Conservation (phyloP, 2,888 invertebrate species). For the Scaptomyza cyrtandrae region DNA sequence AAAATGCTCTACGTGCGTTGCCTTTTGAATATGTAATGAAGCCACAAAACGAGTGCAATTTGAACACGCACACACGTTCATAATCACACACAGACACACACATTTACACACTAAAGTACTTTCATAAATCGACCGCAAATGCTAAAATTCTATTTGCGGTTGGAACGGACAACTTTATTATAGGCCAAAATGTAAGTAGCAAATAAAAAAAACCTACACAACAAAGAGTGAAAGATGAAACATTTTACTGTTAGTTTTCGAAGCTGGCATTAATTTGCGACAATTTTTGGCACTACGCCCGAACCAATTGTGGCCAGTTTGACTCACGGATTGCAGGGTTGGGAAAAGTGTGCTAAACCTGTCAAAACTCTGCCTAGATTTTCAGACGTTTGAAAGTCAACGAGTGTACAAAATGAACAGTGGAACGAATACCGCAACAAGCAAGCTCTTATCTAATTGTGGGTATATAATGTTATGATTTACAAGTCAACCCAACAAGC, state of each 20-base stretch:
- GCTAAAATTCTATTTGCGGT: conserved; percentile 74
- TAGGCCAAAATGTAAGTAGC: conserved; percentile 31
- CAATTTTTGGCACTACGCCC: conserved; percentile 64
- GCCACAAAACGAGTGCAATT: conserved; percentile 67
- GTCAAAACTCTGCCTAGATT: conserved; percentile 70
- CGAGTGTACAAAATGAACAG: conserved; percentile 21
- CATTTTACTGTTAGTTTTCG: conserved; percentile 68
- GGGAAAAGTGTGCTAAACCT: conserved; percentile 35
- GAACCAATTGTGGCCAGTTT: conserved; percentile 65
- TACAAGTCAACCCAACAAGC: no score
- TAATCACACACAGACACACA: conserved; percentile 34
- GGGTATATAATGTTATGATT: no score
- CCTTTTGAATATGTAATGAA: conserved; percentile 77
- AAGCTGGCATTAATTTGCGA: conserved; percentile 64
- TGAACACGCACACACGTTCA: conserved; percentile 48
- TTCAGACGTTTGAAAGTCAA: conserved; percentile 43
- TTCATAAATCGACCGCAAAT: conserved; percentile 64
- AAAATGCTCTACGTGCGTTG: conserved; percentile 73
- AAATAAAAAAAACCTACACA: background rate
- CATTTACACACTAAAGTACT: conserved; percentile 21
- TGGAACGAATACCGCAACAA: conserved; percentile 1
- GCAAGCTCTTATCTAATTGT: background rate
- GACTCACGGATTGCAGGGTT: conserved; percentile 44
- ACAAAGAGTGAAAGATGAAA: conserved; percentile 38
- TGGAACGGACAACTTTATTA: conserved; percentile 68